Evolutionary conservation across 1,140 invertebrate genomes (phyloP), one percentile per base, ranked within the genome.

Genomic region (Macrocentrus cingulum): DNA sequence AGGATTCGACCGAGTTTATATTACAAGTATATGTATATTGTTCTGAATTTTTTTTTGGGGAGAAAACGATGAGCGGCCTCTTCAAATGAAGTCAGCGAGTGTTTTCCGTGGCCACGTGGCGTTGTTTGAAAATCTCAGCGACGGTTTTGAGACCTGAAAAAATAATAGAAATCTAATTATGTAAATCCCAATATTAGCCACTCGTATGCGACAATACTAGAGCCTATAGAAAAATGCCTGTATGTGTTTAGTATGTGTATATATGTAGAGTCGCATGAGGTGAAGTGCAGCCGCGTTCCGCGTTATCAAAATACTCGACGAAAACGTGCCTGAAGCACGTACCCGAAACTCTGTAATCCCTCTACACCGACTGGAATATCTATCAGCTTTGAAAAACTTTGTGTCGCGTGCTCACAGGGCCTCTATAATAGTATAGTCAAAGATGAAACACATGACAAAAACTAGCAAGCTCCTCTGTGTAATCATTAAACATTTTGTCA

Each of bases 91-190:
- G 20, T 29, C 23, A 54, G 39, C 45, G 13, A 29, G 19, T 74
- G 60, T 72, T 74, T 72, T 67, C 41, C 9, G 20, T 56, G 59
- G 49, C 59, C 73, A 70, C 71, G 66, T 71, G 70, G 63, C 63
- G 34, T n/a, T n/a, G n/a, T n/a, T n/a, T 60, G 34, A 52, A 66
- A 67, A 66, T 65, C 61, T 58, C 42, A 19, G 51, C 19, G 41
- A 19, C 32, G 37, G 29, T n/a, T 23, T 44, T 32, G 25, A 41
- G 62, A 64, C 45, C 70, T 71, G 68, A 70, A 72, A 74, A 75
- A 75, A 75, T 74, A 74, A 64, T 60, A 60, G 57, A 56, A 56
- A 41, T 66, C 69, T 74, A 74, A 75, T 75, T 75, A 75, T 74
- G 73, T 72, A 75, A 72, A 75, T 75, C 68, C 69, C 61, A 60